Evolutionary conservation across 1,140 invertebrate genomes (phyloP), one percentile per base, ranked within the genome.

Genomic region (Sminthurides bifidus): DNA sequence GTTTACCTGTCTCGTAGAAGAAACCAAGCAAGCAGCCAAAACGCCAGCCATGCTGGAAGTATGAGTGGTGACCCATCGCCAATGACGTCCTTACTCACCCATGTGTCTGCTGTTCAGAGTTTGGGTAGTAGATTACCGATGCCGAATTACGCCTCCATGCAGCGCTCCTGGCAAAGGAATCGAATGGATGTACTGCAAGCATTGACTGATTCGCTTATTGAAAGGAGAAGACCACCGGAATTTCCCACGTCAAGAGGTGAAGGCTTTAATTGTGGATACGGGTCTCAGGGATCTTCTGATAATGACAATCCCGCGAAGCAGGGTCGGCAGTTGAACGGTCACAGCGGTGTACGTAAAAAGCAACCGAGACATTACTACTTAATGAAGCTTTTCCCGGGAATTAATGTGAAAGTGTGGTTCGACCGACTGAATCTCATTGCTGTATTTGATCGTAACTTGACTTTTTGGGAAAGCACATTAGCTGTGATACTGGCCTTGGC

Each of bases 401-500:
- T 60, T 2, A 21, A 29, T 38, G 33, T 58, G 1, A 61, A 61
- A 51, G 44, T 65, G 2, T 81, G 83, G 27, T 90, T 97, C 76
- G 92, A 98, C 73, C 78, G 94, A 43, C 74, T 98, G 40, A 84
- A 90, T 57, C 72, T 98, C 12, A 75, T 96, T 67, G 91, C 93
- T 0, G 72, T 98, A 0, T 79, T 98, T 53, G 95, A 99, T 72
- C 78, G 89, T 41, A 97, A 96, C 71, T 70, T 88, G 19, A 88
- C 87, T 8, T 75, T 86, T 56, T 74, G 80, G 54, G 93, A 97
- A 69, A 86, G 85, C n/a, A 70, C 87, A 12, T 70, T 92, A 30
- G 85, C 88, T 4, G 82, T 92, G 44, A 60, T 91, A 6, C 72
- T 98, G 40, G 89, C 91, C 0, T 76, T 90, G n/a, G 66, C 81